Percentiles rank a stretch among this genome's conserved stretches.
Evolutionary conservation across 2,113 vertebrate genomes (phyloP).

Genomic region (Chaetodon trifascialis): DNA sequence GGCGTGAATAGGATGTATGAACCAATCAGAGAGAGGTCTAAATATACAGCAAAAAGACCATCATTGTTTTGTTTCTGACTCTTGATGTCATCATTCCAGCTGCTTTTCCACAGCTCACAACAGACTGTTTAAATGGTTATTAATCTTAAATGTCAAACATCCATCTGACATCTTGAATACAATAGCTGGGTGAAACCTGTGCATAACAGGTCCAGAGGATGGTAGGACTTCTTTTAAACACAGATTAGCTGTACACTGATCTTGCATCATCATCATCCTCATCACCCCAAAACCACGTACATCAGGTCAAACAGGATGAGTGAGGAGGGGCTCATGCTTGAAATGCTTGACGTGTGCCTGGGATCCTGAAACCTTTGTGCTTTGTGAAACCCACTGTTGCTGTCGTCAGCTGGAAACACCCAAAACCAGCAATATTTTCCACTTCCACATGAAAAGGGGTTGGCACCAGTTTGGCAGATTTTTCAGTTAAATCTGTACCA

Average conservation of each 20-base stretch:
- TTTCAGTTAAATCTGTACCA: neutral
- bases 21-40: rapidly evolving
- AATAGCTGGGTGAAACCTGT: neutral
- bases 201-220: neutral
- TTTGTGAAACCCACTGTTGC: neutral
- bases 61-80: neutral
- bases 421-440: neutral
- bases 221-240: neutral
- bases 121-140: neutral
- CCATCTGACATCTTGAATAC: no score
- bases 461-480: neutral
- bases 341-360: neutral
- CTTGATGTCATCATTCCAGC: neutral
- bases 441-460: no score
- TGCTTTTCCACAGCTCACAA: neutral
- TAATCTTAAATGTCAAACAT: neutral
- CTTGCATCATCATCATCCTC: neutral
- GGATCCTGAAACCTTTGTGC: neutral
- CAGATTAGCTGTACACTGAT: neutral
- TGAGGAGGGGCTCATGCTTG: rapidly evolving
- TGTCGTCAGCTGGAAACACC: neutral
- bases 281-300: neutral
- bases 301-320: constrained; percentile 1
- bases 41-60: neutral
- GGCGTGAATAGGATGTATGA: neutral